Conservation (phyloP, 2,797 vertebrate genomes). For the Syngnathus acus region DNA sequence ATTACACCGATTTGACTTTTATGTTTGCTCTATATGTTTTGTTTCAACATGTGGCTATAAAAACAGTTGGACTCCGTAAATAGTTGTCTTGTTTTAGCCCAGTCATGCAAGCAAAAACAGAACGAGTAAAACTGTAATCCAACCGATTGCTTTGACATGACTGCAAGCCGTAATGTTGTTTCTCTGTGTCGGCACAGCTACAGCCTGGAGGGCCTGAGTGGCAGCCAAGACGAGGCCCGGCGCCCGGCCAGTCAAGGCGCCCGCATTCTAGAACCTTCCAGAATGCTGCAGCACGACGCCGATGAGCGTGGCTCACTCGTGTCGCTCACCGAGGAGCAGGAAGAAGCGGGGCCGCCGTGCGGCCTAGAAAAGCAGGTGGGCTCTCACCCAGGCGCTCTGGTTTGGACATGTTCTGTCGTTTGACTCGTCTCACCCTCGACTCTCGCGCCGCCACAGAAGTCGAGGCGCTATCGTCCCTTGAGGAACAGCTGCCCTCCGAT, state of each 20-base stretch:
- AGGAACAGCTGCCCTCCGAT: conserved; percentile 74
- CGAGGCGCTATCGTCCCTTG: conserved; percentile 67
- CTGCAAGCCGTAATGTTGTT: not conserved
- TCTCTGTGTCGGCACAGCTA: conserved; percentile 72
- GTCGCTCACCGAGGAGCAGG: conserved; percentile 81
- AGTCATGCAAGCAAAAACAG: too few relatives aligned
- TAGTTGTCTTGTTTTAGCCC: too few relatives aligned
- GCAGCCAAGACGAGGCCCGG: conserved; percentile 64
- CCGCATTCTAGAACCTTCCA: conserved; percentile 60
- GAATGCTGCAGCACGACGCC: conserved; percentile 55
- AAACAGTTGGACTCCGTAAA: too few relatives aligned
- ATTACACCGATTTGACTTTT: conserved; percentile 3
- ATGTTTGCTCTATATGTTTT: conserved; percentile 14
- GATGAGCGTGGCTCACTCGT: conserved; percentile 79
- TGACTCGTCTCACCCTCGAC: conserved; percentile 18
- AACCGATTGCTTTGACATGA: not conserved
- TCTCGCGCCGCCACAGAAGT: conserved; percentile 65
- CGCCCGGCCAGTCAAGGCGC: conserved; percentile 55
- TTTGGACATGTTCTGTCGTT: not conserved
- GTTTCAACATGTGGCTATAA: too few relatives aligned
- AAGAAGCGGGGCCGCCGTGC: conserved; percentile 69
- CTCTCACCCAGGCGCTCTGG: conserved; percentile 1
- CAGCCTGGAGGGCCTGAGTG: conserved; percentile 88
- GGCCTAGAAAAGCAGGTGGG: conserved; percentile 73
- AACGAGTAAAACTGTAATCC: too few relatives aligned